Percentiles rank a stretch among this genome's conserved stretches.
phyloP scores from a whole-genome alignment of 2,888 invertebrate genomes.

The Morpho helenor region DNA sequence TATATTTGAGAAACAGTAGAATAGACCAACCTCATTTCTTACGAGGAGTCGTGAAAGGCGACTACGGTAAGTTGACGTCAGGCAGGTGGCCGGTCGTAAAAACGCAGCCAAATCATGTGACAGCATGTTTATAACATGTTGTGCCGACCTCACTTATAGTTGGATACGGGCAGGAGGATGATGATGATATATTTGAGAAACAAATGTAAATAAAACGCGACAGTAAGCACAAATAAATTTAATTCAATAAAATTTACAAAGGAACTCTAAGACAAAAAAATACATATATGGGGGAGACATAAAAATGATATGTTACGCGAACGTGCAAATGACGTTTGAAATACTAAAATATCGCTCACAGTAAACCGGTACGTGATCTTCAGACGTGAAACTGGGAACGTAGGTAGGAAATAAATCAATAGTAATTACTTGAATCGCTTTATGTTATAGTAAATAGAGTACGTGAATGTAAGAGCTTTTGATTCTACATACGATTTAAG shows the following conservation, averaged over 20 bases:
- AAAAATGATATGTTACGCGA: constrained; percentile 45
- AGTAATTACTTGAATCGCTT: constrained; percentile 21
- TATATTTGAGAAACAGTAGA: not conserved
- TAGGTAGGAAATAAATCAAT: constrained; percentile 20
- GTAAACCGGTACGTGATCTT: constrained; percentile 38
- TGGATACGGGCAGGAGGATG: too few relatives aligned
- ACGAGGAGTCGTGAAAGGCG: too few relatives aligned
- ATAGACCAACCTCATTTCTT: too few relatives aligned
- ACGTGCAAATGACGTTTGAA: constrained; percentile 45
- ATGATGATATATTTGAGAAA: constrained; percentile 1
- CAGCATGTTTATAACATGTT: too few relatives aligned
- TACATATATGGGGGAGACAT: constrained; percentile 27
- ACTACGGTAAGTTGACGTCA: too few relatives aligned
- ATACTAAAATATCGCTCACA: constrained; percentile 44
- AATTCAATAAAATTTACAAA: constrained; percentile 10
- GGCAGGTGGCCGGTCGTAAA: too few relatives aligned
- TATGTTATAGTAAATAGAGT: constrained; percentile 9
- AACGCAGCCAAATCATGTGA: too few relatives aligned
- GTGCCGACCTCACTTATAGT: too few relatives aligned
- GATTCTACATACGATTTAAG: constrained; percentile 2
- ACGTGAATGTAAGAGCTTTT: constrained; percentile 5
- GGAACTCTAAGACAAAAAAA: not conserved
- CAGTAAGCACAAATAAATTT: constrained; percentile 2
- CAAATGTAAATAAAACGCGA: not conserved
- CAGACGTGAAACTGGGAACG: constrained; percentile 8